Base-by-base conservation (phyloP, 2,888 invertebrate species). In the Eulithis testata region DNA sequence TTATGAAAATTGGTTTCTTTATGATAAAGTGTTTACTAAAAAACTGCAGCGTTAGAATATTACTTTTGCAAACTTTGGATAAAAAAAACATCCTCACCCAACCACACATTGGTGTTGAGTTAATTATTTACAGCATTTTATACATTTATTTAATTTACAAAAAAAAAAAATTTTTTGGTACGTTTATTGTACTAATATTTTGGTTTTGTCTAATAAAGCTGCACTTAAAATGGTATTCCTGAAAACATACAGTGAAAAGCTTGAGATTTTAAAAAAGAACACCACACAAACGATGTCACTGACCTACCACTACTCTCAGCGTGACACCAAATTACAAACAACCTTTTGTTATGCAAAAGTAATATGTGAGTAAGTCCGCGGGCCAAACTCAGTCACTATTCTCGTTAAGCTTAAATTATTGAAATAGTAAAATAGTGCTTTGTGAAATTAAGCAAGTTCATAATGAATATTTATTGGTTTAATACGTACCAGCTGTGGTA, bases 391-490 rank as follows among this genome's bases (percentile, higher is more conserved):
- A 64, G 65, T 78, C 81, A 74, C 78, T 77, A 74, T 81, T 75
- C 78, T 75, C 76, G 82, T 84, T 86, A 85, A 85, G 85, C 83
- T 85, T 81, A 85, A 89, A 89, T 89, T 89, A 89, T 85, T 81
- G 84, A 83, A 87, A 88, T 88, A 88, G 86, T 89, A 88, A 89
- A 87, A 87, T 88, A 90, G 86, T 85, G 85, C 80, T 82, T 82
- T 86, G 82, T 81, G 82, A 87, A 89, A 91, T 91, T 91, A 89
- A 91, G 88, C 87, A 86, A 91, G 85, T 90, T 90, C 86, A 88
- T 91, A 92, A 92, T 91, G 88, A 89, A 90, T 91, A 91, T 92
- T 92, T 92, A 92, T 90, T 75, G 89, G 80, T 88, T 91, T 91
- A 92, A 92, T 92, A 91, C 88, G 80, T 75, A 82, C 84, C 87